Conservation (phyloP, 2,113 vertebrate species). For the Puffinus mauretanicus region DNA sequence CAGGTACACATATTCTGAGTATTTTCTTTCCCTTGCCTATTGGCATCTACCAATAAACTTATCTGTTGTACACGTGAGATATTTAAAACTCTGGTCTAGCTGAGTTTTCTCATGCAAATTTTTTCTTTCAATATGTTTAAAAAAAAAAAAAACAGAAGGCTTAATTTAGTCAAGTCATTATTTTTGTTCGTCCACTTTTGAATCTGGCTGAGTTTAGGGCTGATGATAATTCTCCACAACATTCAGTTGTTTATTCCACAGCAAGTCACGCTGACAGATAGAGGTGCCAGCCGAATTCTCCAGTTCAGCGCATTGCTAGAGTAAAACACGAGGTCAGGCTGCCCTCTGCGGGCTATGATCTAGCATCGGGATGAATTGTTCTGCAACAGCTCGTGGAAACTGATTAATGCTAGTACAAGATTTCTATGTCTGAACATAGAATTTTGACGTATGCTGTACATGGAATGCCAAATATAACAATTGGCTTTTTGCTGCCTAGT, state of each 20-base stretch:
- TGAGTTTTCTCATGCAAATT: background rate
- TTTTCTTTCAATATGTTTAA: background rate
- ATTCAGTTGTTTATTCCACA: conserved; percentile 3
- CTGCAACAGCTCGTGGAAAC: background rate
- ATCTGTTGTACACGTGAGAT: background rate
- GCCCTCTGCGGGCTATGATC: conserved; percentile 50
- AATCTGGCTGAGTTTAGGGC: background rate
- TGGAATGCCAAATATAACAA: background rate
- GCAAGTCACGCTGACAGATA: background rate
- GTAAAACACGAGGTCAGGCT: background rate
- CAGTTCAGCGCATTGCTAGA: background rate
- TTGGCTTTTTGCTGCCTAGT: background rate
- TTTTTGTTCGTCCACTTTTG: background rate
- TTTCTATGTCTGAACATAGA: background rate
- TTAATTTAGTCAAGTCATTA: background rate
- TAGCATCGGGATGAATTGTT: background rate
- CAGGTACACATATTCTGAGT: background rate
- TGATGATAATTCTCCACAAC: background rate
- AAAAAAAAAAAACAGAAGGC: background rate
- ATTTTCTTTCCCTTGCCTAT: background rate
- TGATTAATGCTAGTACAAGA: background rate
- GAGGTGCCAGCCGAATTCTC: background rate
- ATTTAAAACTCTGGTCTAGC: background rate
- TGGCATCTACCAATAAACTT: background rate
- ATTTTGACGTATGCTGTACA: background rate